These are phyloP conservation scores for Orthosia cruda DNA, from an alignment of 2,888 invertebrate species.

Conservation along the genomic window DNA sequence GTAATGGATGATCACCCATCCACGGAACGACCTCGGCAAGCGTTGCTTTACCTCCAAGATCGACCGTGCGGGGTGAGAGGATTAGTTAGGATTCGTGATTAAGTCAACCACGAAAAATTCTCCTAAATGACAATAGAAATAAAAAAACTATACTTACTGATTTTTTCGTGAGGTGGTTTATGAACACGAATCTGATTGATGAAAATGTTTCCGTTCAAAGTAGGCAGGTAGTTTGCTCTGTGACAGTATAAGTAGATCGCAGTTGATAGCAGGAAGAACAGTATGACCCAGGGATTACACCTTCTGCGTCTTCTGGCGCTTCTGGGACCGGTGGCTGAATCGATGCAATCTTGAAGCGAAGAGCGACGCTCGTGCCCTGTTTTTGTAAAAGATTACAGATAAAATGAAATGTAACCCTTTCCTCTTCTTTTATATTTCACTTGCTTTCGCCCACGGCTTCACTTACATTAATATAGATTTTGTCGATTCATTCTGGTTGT, in stretches of 20 bases:
- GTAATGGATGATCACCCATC: too few relatives aligned
- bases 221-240: neutral
- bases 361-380: conserved; percentile 56
- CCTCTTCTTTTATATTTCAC: too few relatives aligned
- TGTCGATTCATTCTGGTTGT: too few relatives aligned
- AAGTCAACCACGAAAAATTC: too few relatives aligned
- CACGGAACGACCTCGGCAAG: too few relatives aligned
- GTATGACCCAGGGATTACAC: conserved; percentile 61
- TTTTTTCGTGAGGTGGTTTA: neutral
- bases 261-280: conserved; percentile 42
- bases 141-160: conserved; percentile 11
- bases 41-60: too few relatives aligned
- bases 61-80: too few relatives aligned
- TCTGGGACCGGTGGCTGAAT: conserved; percentile 27
- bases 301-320: conserved; percentile 31
- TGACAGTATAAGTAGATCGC: conserved; percentile 52
- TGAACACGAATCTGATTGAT: neutral
- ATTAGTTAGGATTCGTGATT: too few relatives aligned
- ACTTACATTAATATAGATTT: too few relatives aligned
- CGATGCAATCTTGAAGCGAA: conserved; percentile 66
- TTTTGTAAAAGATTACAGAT: neutral
- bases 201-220: neutral
- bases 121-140: neutral
- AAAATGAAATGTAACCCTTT: too few relatives aligned
- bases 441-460: too few relatives aligned